phyloP scores from a whole-genome alignment of 1,140 invertebrate species.

The Neotoxoptera formosana region DNA sequence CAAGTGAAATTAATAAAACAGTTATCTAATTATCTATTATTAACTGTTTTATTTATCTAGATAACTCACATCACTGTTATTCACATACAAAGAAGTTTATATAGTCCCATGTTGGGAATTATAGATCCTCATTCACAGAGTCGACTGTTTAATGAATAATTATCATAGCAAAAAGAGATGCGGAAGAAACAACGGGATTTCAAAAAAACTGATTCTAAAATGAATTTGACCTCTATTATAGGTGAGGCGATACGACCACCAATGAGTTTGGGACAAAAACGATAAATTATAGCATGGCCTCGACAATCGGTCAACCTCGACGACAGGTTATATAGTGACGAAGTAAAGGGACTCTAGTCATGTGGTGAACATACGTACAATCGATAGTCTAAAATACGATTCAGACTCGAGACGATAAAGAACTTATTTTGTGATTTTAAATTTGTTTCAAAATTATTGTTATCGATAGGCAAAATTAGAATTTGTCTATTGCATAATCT shows the following conservation, averaged over 20 bases:
- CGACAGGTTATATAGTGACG: not conserved
- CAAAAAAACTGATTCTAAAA: no score
- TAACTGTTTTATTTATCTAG: no score
- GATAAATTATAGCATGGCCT: not conserved
- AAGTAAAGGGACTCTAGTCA: not conserved
- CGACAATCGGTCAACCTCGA: not conserved
- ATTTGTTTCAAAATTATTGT: not conserved
- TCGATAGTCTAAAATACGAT: not conserved
- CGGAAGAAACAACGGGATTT: not conserved
- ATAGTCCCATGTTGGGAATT: no score
- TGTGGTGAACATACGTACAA: not conserved
- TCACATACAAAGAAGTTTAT: no score
- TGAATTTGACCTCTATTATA: not conserved
- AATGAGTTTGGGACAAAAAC: not conserved
- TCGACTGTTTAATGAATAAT: no score
- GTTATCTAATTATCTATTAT: no score
- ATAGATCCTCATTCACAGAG: no score
- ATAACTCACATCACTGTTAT: no score
- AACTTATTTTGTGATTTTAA: not conserved
- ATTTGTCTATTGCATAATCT: no score
- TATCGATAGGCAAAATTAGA: no score
- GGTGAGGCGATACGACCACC: not conserved
- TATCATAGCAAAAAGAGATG: not conserved
- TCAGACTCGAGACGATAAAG: not conserved
- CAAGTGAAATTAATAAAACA: no score